Evolutionary conservation across 2,113 vertebrate species (phyloP).

Genomic region (Paradisaea rubra): DNA sequence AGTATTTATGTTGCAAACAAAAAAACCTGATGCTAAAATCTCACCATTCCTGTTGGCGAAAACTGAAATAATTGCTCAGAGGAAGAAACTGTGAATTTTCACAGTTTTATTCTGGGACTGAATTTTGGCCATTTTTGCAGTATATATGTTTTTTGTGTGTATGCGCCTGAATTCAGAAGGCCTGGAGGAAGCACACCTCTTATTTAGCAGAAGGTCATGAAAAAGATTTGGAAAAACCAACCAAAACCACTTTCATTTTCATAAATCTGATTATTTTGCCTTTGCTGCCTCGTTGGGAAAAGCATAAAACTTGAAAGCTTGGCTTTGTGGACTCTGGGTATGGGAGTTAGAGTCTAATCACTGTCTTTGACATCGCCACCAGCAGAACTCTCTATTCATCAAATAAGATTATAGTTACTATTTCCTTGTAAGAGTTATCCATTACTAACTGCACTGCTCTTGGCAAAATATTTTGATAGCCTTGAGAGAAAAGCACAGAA

Average conservation of each 20-base stretch:
- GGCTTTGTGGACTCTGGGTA: not conserved
- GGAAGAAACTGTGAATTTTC: conserved; percentile 65
- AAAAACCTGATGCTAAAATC: conserved; percentile 65
- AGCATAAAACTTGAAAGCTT: not conserved
- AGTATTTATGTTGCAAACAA: conserved; percentile 60
- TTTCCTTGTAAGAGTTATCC: not conserved
- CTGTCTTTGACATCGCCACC: not conserved
- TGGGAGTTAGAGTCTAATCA: not conserved
- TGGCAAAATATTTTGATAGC: not conserved
- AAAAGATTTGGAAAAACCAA: not conserved
- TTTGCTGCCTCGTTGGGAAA: not conserved
- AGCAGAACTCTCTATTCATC: not conserved
- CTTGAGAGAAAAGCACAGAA: not conserved
- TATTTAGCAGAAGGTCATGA: not conserved
- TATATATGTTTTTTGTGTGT: not conserved
- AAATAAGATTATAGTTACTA: not conserved
- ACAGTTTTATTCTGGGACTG: conserved; percentile 63
- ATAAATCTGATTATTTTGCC: not conserved
- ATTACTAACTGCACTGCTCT: not conserved
- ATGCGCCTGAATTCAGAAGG: not conserved
- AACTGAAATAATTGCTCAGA: conserved; percentile 65
- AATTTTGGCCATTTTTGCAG: conserved; percentile 61
- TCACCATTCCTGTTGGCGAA: conserved; percentile 56
- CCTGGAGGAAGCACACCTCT: conserved; percentile 22
- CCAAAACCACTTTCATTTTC: not conserved